These are phyloP conservation scores for Doryteuthis pealeii DNA, from an alignment of 1,140 invertebrate genomes.

Conservation along the genomic window DNA sequence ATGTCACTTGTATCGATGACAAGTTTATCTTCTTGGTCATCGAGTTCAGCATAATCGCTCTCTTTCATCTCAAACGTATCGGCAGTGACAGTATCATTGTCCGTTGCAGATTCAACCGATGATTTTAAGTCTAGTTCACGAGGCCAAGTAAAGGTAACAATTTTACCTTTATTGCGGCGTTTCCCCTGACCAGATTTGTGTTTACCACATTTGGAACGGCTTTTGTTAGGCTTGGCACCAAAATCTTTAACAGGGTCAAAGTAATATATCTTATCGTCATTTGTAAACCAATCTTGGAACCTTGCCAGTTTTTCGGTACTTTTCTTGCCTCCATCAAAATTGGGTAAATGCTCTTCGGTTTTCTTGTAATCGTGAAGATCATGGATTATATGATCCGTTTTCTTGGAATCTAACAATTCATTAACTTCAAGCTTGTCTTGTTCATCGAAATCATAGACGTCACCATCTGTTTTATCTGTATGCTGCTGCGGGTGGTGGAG, in stretches of 20 bases:
- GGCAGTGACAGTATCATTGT: not conserved
- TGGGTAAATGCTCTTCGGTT: not conserved
- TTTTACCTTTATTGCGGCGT: not conserved
- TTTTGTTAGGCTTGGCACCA: not conserved
- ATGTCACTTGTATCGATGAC: slow-evolving; percentile 1
- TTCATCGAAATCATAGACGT: not conserved
- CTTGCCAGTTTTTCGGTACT: not conserved
- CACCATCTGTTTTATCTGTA: not conserved
- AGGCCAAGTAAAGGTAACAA: not conserved
- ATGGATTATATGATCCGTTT: not conserved
- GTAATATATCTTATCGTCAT: not conserved
- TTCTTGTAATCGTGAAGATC: not conserved
- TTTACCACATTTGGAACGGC: not conserved
- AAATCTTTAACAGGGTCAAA: not conserved
- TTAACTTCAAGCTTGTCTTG: not conserved
- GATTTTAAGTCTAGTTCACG: not conserved
- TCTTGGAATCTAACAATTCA: not conserved
- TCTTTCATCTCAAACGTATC: not conserved
- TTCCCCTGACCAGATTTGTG: not conserved
- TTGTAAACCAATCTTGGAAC: not conserved
- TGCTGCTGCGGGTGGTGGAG: not conserved
- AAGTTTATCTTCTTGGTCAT: not conserved
- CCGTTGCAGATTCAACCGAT: not conserved
- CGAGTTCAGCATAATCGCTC: not conserved
- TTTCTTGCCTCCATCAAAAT: not conserved